phyloP scores from a whole-genome alignment of 1,140 invertebrate species.

The Hyles vespertilio region DNA sequence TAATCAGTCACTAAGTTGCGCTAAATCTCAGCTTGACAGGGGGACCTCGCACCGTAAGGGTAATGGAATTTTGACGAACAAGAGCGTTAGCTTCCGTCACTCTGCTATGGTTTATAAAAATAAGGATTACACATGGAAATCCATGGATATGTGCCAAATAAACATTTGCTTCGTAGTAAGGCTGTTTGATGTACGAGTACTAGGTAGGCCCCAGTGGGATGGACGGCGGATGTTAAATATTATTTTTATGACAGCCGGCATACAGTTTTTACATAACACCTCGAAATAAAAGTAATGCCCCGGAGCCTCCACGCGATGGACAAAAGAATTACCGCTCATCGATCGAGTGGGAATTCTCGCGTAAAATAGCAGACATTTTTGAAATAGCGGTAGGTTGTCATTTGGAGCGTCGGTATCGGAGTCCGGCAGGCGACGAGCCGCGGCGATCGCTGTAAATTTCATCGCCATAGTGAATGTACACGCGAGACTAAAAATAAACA shows the following conservation, averaged over 20 bases:
- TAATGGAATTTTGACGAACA: slow-evolving; percentile 67
- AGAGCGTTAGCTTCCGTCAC: slow-evolving; percentile 46
- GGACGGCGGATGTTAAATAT: no score
- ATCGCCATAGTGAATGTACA: slow-evolving; percentile 65
- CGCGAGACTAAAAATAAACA: slow-evolving; percentile 67
- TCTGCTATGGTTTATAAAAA: no score
- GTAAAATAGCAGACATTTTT: slow-evolving; percentile 66
- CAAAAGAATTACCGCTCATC: slow-evolving; percentile 57
- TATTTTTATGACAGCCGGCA: no score
- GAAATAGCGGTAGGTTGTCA: slow-evolving; percentile 63
- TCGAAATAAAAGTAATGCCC: slow-evolving; percentile 39
- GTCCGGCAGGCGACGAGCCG: slow-evolving; percentile 49
- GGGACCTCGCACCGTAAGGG: slow-evolving; percentile 37
- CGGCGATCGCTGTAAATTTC: slow-evolving; percentile 65
- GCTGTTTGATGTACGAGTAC: no score
- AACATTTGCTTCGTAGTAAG: no score
- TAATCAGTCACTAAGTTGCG: slow-evolving; percentile 73
- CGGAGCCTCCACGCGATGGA: slow-evolving; percentile 27
- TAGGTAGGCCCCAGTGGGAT: no score
- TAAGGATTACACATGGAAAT: no score
- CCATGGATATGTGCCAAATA: no score
- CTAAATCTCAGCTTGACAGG: slow-evolving; percentile 65
- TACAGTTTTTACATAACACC: slow-evolving; percentile 1
- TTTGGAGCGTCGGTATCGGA: slow-evolving; percentile 50
- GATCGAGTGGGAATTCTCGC: slow-evolving; percentile 44